phyloP scores from a whole-genome alignment of 2,797 vertebrate species.

The Eospalax fontanierii region DNA sequence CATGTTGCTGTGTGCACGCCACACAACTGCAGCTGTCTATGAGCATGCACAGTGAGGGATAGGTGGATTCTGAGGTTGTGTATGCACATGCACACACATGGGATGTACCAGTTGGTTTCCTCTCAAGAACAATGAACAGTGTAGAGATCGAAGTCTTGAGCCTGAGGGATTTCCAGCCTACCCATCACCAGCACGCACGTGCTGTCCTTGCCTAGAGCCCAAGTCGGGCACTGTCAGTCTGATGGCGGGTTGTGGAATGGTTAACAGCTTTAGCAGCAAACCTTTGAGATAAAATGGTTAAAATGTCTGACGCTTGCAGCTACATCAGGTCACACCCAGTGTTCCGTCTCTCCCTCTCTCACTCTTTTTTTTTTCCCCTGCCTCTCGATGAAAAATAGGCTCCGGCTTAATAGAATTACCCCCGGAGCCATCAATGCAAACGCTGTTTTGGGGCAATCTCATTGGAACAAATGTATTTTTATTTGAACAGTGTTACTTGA shows the following conservation, averaged over 20 bases:
- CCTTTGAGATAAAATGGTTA: constrained; percentile 65
- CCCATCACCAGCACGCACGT: fast-evolving
- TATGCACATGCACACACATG: fast-evolving
- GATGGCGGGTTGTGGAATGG: neutral
- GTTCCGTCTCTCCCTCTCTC: constrained; percentile 46
- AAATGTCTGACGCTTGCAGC: constrained; percentile 24
- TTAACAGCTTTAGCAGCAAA: neutral
- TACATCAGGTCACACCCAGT: neutral
- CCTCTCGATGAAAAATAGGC: constrained; percentile 84
- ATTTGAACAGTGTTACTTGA: constrained; percentile 87
- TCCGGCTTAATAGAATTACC: constrained; percentile 84
- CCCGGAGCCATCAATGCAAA: constrained; percentile 85
- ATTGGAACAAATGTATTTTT: constrained; percentile 87
- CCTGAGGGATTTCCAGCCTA: fast-evolving
- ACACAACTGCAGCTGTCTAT: fast-evolving
- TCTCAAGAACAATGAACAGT: neutral
- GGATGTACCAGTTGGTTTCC: neutral
- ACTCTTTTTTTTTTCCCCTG: constrained; percentile 39
- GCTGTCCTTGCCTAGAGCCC: fast-evolving
- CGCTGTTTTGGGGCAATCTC: constrained; percentile 85
- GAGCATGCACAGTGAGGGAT: fast-evolving
- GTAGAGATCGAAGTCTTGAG: neutral
- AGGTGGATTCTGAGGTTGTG: fast-evolving
- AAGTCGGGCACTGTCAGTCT: neutral
- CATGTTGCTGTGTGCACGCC: fast-evolving